A percentile compares a stretch with the other conserved stretches of the same genome.
These are phyloP conservation scores for Bryconaethiops microstoma DNA, from an alignment of 2,797 vertebrate species.

Conservation along the genomic window DNA sequence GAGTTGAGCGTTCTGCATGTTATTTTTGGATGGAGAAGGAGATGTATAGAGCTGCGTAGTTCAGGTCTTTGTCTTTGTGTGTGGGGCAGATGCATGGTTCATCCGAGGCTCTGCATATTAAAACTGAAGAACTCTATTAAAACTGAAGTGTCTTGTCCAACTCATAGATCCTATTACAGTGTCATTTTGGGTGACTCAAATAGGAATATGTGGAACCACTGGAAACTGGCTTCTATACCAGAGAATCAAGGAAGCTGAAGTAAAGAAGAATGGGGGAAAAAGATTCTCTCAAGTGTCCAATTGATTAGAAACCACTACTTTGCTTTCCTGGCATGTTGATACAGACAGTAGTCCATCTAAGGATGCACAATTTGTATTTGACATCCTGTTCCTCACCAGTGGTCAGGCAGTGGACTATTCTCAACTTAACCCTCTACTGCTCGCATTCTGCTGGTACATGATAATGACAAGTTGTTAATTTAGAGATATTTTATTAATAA, in stretches of 20 bases:
- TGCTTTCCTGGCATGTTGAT: not conserved
- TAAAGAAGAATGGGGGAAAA: too few relatives aligned
- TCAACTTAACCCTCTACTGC: not conserved
- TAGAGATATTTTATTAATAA: too few relatives aligned
- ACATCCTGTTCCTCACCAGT: not conserved
- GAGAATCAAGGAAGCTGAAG: too few relatives aligned
- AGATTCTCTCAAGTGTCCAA: not conserved
- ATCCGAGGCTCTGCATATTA: not conserved
- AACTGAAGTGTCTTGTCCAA: too few relatives aligned
- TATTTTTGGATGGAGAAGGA: conserved; percentile 25
- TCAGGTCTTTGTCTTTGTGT: not conserved
- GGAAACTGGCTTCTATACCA: too few relatives aligned
- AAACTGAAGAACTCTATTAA: too few relatives aligned
- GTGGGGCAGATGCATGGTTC: not conserved
- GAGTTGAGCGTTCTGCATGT: conserved; percentile 6
- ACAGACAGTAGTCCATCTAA: not conserved
- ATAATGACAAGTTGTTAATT: too few relatives aligned
- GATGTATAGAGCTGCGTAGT: not conserved
- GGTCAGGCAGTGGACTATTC: not conserved
- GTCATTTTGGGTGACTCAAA: too few relatives aligned
- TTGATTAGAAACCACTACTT: not conserved
- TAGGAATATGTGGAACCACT: too few relatives aligned
- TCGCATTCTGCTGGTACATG: not conserved
- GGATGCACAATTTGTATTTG: not conserved
- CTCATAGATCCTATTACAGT: too few relatives aligned